Evolutionary conservation across 2,797 vertebrate species (phyloP), one percentile per base, ranked within the genome.

Genomic region (Melanotaenia pygmaea): DNA sequence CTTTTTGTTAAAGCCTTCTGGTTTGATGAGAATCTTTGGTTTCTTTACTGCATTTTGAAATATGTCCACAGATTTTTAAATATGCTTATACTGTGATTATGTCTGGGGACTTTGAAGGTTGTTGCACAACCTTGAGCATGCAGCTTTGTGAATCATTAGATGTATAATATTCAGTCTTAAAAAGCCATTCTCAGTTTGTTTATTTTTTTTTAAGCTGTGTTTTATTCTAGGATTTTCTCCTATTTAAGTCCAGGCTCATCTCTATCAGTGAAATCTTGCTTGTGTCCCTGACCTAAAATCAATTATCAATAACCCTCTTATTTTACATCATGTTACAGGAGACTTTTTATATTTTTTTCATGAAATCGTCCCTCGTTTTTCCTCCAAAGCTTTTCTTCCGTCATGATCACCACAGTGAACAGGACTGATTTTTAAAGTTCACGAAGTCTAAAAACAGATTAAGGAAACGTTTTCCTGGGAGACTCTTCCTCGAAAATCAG

Each of bases 401-500:
- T 50, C 20, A 16, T 53, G n/a, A 53, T 37, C 34, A 14, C 59
- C 14, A 59, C 24, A 24, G 59, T 40, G 16, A 20, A 47, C 56
- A 34, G 10, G 24, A 61, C 9, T 53, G 16, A 9, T 68, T 34
- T 59, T 32, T 3, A 24, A 40, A 59, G 32, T 18, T n/a, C 9
- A 28, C 32, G 30, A 59, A 43, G n/a, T 43, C 18, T 51, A 22
- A 26, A 18, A 47, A 38, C 10, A 12, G 13, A 34, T 58, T 20
- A 59, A 53, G 54, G 57, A 32, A 61, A 53, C 16, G 34, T 26
- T 70, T 24, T 60, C 67, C 59, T 28, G 34, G 32, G 35, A 14
- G 56, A 69, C 34, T 69, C n/a, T 43, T 50, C 22, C 18, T 51
- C 34, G 66, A 26, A 59, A 68, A 22, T 26, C 11, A 22, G 37